phyloP scores from a whole-genome alignment of 2,113 vertebrate species.

The Chamaetylas fuelleborni region DNA sequence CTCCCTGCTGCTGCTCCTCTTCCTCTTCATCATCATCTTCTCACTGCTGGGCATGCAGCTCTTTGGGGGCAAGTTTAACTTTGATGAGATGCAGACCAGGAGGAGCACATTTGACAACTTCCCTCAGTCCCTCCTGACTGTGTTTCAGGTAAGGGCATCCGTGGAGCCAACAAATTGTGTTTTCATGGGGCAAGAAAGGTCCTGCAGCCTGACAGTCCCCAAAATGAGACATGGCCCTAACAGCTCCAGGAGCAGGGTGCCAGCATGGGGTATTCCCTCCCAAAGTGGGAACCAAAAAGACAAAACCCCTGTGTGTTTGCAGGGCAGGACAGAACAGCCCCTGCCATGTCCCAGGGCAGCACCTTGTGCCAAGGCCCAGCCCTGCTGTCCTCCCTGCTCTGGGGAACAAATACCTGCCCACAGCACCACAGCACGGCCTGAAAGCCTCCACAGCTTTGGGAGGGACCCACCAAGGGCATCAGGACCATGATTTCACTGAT shows the following conservation, averaged over 20 bases:
- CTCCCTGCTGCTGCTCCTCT: constrained; percentile 93
- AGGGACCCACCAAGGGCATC: neutral
- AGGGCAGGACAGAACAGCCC: neutral
- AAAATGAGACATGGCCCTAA: too few species aligned
- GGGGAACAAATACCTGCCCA: neutral
- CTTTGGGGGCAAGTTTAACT: constrained; percentile 99
- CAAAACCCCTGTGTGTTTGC: neutral
- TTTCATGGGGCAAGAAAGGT: neutral
- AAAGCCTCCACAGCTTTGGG: neutral
- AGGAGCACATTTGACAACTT: constrained; percentile 99
- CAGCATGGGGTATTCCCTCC: neutral
- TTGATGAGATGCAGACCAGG: constrained; percentile 91
- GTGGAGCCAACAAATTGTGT: rapidly evolving
- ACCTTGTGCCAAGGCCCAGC: neutral
- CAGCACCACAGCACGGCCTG: neutral
- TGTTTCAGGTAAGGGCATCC: constrained; percentile 87
- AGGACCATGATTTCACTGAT: neutral
- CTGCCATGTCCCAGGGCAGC: neutral
- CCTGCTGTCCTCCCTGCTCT: neutral
- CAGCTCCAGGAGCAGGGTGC: neutral
- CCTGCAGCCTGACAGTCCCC: neutral
- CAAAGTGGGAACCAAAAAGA: neutral
- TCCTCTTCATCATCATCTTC: constrained; percentile 99
- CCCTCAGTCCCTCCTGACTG: constrained; percentile 96
- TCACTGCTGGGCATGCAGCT: constrained; percentile 98